phyloP scores from a whole-genome alignment of 2,797 vertebrate genomes.

The Alcedo quadribrachys region DNA sequence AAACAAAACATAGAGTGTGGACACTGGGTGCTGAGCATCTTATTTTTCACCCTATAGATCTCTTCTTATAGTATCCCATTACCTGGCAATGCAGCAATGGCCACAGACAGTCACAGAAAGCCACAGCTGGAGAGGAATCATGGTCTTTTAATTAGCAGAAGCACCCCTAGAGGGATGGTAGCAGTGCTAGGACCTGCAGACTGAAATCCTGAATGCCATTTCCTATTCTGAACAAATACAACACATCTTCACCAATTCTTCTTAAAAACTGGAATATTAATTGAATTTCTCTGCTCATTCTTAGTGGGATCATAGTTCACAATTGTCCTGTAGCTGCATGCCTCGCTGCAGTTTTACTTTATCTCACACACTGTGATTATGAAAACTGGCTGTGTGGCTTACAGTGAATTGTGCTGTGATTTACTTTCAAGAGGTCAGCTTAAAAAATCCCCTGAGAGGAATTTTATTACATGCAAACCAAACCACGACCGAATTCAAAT shows the following conservation, averaged over 20 bases:
- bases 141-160: neutral
- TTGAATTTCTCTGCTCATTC: neutral
- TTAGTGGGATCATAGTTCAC: neutral
- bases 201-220: neutral
- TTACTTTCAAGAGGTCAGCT: slow-evolving; percentile 45
- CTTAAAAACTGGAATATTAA: neutral
- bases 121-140: neutral
- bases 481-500: slow-evolving; percentile 7
- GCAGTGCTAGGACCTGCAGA: neutral
- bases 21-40: neutral
- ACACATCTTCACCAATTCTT: rapidly evolving
- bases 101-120: neutral
- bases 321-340: slow-evolving; percentile 5
- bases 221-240: neutral
- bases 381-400: neutral
- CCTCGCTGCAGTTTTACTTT: slow-evolving; percentile 9
- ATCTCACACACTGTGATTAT: slow-evolving; percentile 16
- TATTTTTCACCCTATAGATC: neutral
- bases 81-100: neutral
- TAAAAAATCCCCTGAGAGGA: slow-evolving; percentile 29
- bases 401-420: neutral
- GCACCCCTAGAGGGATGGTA: neutral
- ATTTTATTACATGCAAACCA: slow-evolving; percentile 20
- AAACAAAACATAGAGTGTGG: rapidly evolving
- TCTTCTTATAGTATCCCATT: neutral